phyloP scores from a whole-genome alignment of 2,888 invertebrate genomes.

The Xylota sylvarum region DNA sequence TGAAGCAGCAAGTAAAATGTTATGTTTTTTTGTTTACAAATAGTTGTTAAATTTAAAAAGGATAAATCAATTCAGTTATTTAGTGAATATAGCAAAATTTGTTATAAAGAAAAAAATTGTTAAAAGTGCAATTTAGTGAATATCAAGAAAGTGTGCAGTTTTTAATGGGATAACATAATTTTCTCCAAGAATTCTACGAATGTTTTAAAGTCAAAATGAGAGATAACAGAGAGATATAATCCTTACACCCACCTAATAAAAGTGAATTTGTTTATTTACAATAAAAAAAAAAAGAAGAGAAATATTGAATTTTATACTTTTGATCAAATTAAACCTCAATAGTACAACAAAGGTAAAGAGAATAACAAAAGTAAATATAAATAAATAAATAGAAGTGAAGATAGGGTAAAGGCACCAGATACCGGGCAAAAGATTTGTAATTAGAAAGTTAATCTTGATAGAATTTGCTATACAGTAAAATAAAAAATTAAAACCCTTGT shows the following conservation, averaged over 20 bases:
- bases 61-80: background rate
- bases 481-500: too few relatives aligned
- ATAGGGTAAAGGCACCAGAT: background rate
- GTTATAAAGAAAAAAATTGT: background rate
- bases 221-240: background rate
- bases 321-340: conserved; percentile 4
- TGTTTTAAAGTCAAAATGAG: conserved; percentile 6
- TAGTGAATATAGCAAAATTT: background rate
- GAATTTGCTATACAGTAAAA: too few relatives aligned
- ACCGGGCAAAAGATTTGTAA: background rate
- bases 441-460: too few relatives aligned
- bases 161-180: background rate
- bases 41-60: background rate
- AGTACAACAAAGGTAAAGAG: conserved; percentile 36
- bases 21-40: background rate
- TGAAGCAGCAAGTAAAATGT: background rate
- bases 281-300: background rate
- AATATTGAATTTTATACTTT: background rate
- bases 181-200: background rate
- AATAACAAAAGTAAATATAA: conserved; percentile 9
- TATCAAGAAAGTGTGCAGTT: background rate
- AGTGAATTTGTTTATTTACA: background rate
- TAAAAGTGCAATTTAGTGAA: conserved; percentile 11
- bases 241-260: background rate
- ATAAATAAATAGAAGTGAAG: background rate